Evolutionary conservation across 2,797 vertebrate genomes (phyloP).

Genomic region (Sebastes umbrosus): DNA sequence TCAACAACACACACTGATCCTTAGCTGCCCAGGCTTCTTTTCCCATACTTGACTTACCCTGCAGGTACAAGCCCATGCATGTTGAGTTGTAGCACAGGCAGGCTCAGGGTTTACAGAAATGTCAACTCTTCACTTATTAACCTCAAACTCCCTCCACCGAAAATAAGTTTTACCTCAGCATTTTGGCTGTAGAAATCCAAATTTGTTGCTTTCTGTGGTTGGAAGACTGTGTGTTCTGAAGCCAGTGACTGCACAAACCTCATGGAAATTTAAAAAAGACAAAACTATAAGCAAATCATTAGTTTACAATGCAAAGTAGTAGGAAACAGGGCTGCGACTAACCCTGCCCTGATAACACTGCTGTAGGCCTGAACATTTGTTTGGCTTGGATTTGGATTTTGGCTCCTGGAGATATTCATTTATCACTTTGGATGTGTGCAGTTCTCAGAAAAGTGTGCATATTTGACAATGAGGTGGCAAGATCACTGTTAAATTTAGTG

Average conservation of each 20-base stretch:
- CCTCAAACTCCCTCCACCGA: background rate
- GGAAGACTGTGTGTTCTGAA: background rate
- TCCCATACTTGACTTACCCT: constrained; percentile 35
- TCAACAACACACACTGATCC: constrained; percentile 10
- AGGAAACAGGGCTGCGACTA: background rate
- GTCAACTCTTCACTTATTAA: constrained; percentile 1
- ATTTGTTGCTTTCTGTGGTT: background rate
- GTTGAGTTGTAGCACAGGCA: constrained; percentile 33
- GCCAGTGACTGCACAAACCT: background rate
- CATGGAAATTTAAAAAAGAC: background rate
- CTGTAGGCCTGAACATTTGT: background rate
- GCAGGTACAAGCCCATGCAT: constrained; percentile 53
- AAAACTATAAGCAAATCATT: background rate
- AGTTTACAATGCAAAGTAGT: constrained; percentile 10
- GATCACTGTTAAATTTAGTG: background rate
- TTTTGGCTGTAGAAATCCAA: background rate
- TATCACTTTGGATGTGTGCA: background rate
- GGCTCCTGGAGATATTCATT: background rate
- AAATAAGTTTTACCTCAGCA: background rate
- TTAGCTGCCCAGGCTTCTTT: constrained; percentile 4
- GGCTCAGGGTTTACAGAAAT: constrained; percentile 29
- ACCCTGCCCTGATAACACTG: background rate
- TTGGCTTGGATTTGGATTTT: background rate
- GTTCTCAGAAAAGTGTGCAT: background rate
- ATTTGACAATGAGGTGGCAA: background rate